Evolutionary conservation across 2,797 vertebrate genomes (phyloP).

Genomic region (Betta splendens): DNA sequence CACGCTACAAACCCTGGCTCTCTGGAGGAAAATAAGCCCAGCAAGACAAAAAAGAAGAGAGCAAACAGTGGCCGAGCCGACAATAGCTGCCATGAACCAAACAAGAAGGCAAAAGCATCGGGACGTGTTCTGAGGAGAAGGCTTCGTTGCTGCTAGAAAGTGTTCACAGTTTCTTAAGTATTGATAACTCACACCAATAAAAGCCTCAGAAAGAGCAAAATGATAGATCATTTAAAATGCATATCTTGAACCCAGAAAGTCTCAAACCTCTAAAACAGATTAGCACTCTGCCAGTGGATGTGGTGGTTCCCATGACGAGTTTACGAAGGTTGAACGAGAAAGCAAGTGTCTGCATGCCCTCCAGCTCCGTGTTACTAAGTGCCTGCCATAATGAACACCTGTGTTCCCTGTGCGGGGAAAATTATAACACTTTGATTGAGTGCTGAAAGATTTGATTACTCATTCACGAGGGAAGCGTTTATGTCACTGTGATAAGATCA

Average conservation of each 20-base stretch:
- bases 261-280: no score
- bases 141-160: slow-evolving; percentile 82
- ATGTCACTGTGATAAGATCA: slow-evolving; percentile 13
- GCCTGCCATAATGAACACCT: slow-evolving; percentile 42
- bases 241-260: no score
- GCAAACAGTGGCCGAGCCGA: slow-evolving; percentile 69
- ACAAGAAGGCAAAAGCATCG: slow-evolving; percentile 79
- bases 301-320: slow-evolving; percentile 95
- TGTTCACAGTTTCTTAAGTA: slow-evolving; percentile 4
- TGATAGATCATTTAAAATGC: no score
- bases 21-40: slow-evolving; percentile 22
- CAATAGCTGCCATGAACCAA: slow-evolving; percentile 74
- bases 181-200: slow-evolving; percentile 6
- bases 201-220: slow-evolving; percentile 23
- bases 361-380: slow-evolving; percentile 66
- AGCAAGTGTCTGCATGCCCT: slow-evolving; percentile 89
- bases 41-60: slow-evolving; percentile 81
- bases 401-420: slow-evolving; percentile 17
- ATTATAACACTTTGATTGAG: slow-evolving; percentile 35
- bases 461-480: not conserved
- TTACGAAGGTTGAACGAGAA: slow-evolving; percentile 68
- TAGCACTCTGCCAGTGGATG: slow-evolving; percentile 86
- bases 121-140: slow-evolving; percentile 84
- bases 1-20: slow-evolving; percentile 6
- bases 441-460: slow-evolving; percentile 44